Percentiles rank a stretch among this genome's conserved stretches.
Evolutionary conservation across 2,797 vertebrate genomes (phyloP).

Genomic region (Siniperca scherzeri): DNA sequence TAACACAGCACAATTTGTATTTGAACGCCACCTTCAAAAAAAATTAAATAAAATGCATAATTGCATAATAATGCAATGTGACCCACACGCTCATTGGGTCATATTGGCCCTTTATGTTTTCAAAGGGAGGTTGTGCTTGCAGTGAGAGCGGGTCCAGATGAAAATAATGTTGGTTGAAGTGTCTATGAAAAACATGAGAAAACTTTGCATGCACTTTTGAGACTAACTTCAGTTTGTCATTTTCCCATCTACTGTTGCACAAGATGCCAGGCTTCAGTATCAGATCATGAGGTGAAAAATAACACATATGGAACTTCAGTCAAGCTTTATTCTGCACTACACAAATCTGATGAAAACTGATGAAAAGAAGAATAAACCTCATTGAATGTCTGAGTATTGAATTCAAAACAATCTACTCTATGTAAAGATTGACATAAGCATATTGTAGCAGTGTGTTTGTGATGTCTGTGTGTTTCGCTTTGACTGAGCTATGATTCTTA

Average conservation of each 20-base stretch:
- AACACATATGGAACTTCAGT: neutral
- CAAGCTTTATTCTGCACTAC: neutral
- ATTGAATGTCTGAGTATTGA: neutral
- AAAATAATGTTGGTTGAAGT: neutral
- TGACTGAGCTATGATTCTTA: neutral
- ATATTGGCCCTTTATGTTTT: neutral
- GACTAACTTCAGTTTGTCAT: neutral
- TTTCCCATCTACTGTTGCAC: neutral
- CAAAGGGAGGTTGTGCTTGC: neutral
- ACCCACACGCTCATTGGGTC: neutral
- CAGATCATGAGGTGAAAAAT: neutral
- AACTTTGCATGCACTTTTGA: neutral
- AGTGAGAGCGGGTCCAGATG: neutral
- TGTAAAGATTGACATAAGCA: neutral
- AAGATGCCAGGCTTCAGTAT: neutral
- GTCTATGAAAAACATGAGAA: neutral
- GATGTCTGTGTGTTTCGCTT: neutral
- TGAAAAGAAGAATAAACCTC: neutral
- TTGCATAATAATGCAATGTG: neutral
- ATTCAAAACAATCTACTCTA: neutral
- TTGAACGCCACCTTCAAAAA: neutral
- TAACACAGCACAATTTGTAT: neutral
- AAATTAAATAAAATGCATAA: neutral
- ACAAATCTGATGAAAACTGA: no score
- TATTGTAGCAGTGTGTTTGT: neutral